Base-by-base conservation (phyloP, 2,113 vertebrate species). In the Melanostigma gelatinosum region DNA sequence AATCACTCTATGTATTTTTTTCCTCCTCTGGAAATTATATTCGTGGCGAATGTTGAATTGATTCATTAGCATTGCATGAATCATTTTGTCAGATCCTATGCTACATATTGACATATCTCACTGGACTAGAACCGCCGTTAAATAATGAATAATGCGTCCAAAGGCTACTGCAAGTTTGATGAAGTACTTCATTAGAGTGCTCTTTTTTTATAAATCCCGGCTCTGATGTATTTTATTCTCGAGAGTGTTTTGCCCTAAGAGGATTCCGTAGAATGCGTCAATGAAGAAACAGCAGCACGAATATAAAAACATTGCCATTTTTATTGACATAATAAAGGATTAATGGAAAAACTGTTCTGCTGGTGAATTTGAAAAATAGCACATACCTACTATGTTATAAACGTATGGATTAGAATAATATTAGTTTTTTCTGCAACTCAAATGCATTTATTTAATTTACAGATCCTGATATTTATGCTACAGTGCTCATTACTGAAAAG, bases 61-160 rank as follows among this genome's bases (percentile, higher is more conserved):
- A 88, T 90, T 87, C 83, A 93, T 94, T 89, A 85, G 48, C 75
- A 27, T 85, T 63, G 85, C 87, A 88, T 92, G 83, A 91, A 89
- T 92, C 88, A 91, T 80, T 90, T 85, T 88, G 84, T 91, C 90
- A 93, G 79, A 81, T 83, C 70, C 77, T 76, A 34, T 80, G 60
- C 48, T 72, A 62, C 76, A 70, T 90, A 93, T 91, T 89, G 88
- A 88, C 85, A 87, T 78, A 84, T 86, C 81, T 86, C 80, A 76
- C 65, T 85, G 82, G 86, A 89, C 79, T 85, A 77, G 79, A 89
- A 85, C 83, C 74, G 40, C 38, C 20, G 42, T 88, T 89, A 81
- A 90, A 91, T 87, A 91, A 89, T 93, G 88, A 91, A 88, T 91
- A 91, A 79, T 85, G 58, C 18, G 64, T 89, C 87, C 75, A 50